Percentiles rank a stretch among this genome's conserved stretches.
phyloP scores from a whole-genome alignment of 2,113 vertebrate genomes.

The Uropsilus gracilis region DNA sequence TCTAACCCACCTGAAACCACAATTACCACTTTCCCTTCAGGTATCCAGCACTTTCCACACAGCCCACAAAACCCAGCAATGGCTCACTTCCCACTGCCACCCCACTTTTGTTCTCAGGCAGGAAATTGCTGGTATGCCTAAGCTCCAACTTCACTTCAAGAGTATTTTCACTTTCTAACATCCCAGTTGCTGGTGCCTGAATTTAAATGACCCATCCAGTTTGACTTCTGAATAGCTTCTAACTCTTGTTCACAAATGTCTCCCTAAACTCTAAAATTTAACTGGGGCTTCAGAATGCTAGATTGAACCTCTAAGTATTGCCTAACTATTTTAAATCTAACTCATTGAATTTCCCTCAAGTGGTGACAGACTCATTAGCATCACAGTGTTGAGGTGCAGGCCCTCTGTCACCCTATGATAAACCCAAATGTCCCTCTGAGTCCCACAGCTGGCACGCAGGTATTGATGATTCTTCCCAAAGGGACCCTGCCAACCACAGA shows the following conservation, averaged over 20 bases:
- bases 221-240: background rate
- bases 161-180: background rate
- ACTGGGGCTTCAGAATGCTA: background rate
- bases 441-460: too few species aligned
- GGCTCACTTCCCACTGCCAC: background rate
- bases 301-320: background rate
- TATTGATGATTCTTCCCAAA: background rate
- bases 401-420: background rate
- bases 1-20: background rate
- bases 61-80: background rate
- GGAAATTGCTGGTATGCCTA: background rate
- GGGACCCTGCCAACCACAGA: background rate
- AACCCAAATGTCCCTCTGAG: background rate
- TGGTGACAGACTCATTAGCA: rapidly evolving
- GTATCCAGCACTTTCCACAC: too few species aligned
- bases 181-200: background rate
- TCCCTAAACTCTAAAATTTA: background rate
- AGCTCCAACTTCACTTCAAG: background rate
- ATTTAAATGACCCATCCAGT: background rate
- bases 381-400: background rate
- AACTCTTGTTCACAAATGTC: background rate
- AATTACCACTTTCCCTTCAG: background rate
- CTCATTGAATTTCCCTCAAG: background rate
- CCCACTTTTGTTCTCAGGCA: background rate
- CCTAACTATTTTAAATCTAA: background rate